Conservation (phyloP, 2,113 vertebrate species). For the Riparia riparia region DNA sequence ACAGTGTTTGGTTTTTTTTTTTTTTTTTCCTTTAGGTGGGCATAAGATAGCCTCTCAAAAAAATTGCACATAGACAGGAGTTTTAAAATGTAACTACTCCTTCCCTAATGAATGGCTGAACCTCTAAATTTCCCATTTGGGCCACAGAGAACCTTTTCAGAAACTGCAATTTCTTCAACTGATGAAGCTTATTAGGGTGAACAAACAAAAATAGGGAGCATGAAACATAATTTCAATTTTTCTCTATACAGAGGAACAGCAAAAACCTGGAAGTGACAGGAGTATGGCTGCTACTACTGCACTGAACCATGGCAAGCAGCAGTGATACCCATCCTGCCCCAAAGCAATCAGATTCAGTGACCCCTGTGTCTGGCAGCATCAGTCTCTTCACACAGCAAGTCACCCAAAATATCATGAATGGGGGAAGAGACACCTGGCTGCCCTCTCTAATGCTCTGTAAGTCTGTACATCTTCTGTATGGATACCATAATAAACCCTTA, state of each 20-base stretch:
- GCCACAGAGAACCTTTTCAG: neutral
- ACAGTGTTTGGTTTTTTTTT: neutral
- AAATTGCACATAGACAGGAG: neutral
- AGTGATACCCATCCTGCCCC: fast-evolving
- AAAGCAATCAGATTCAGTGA: neutral
- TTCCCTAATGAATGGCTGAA: neutral
- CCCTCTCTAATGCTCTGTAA: neutral
- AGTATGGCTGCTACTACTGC: neutral
- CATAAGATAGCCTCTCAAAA: neutral
- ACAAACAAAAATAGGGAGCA: neutral
- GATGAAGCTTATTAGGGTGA: neutral
- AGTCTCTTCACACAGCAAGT: neutral
- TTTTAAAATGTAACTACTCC: neutral
- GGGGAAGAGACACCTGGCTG: neutral
- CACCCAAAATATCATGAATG: neutral
- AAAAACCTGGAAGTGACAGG: neutral
- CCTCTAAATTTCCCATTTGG: neutral
- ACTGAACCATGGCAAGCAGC: neutral
- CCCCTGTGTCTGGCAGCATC: neutral
- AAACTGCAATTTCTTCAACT: neutral
- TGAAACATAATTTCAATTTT: neutral
- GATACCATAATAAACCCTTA: neutral
- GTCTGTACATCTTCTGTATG: neutral
- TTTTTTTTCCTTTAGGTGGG: neutral
- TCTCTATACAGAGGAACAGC: neutral